Evolutionary conservation across 2,797 vertebrate genomes (phyloP).

Genomic region (Phalanger gymnotis): DNA sequence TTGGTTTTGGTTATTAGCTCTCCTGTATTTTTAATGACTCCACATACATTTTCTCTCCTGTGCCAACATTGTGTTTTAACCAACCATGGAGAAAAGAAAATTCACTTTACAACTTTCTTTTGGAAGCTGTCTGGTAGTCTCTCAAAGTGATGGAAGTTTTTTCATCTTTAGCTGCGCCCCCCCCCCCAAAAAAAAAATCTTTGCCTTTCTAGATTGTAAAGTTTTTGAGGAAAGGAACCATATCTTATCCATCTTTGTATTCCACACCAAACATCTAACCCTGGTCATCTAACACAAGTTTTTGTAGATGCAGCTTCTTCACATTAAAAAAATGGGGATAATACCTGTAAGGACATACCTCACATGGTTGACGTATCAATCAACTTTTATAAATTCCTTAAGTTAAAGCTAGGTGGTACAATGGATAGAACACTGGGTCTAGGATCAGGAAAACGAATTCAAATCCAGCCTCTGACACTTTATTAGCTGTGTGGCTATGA

Average conservation of each 20-base stretch:
- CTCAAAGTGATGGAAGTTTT: neutral
- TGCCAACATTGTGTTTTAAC: neutral
- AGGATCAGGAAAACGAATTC: neutral
- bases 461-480: neutral
- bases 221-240: neutral
- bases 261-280: neutral
- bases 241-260: neutral
- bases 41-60: neutral
- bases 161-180: neutral
- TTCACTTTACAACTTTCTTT: neutral
- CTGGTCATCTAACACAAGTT: neutral
- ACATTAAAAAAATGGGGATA: neutral
- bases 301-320: neutral
- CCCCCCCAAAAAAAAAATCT: neutral
- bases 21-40: neutral
- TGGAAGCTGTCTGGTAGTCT: neutral
- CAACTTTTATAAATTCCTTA: neutral
- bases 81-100: neutral
- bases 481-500: neutral
- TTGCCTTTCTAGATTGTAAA: neutral
- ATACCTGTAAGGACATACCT: neutral
- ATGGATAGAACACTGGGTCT: neutral
- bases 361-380: neutral
- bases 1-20: slow-evolving; percentile 3
- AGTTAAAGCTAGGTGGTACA: neutral